A percentile compares a stretch with the other conserved stretches of the same genome.
phyloP scores from a whole-genome alignment of 2,113 vertebrate species.

The Pyxicephalus adspersus region DNA sequence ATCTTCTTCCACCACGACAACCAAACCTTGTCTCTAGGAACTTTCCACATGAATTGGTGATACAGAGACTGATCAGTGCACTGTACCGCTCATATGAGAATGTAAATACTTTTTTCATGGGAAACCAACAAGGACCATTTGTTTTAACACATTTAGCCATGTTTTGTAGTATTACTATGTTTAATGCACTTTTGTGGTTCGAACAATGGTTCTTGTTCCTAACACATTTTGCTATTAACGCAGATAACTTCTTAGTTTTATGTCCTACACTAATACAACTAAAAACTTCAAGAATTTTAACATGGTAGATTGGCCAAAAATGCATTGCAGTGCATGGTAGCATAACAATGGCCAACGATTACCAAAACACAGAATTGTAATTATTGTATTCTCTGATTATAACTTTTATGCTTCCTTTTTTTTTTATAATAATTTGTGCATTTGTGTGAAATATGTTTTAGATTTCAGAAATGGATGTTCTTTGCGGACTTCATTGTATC shows the following conservation, averaged over 20 bases:
- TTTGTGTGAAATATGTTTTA: not conserved
- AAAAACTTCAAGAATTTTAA: not conserved
- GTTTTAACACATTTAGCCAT: conserved; percentile 69
- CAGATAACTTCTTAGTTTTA: conserved; percentile 62
- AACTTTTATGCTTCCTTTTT: conserved; percentile 8
- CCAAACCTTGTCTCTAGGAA: conserved; percentile 55
- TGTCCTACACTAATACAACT: conserved; percentile 43
- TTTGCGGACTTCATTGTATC: not conserved
- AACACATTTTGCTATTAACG: conserved; percentile 66
- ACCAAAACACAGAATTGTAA: not conserved
- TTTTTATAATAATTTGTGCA: not conserved
- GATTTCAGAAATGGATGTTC: not conserved
- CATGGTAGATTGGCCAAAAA: not conserved
- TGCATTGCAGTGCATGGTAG: conserved; percentile 11
- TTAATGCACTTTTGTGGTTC: conserved; percentile 78
- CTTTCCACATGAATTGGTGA: conserved; percentile 53
- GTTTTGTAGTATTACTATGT: conserved; percentile 74
- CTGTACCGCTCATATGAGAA: conserved; percentile 59
- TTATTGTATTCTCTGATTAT: not conserved
- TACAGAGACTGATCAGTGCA: conserved; percentile 63
- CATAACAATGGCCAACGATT: conserved; percentile 4
- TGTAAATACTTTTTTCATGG: conserved; percentile 75
- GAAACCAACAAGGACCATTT: conserved; percentile 64
- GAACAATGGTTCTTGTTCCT: conserved; percentile 70
- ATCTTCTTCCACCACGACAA: not conserved